Evolutionary conservation across 2,113 vertebrate species (phyloP).

Genomic region (Gallinago paraguaiae): DNA sequence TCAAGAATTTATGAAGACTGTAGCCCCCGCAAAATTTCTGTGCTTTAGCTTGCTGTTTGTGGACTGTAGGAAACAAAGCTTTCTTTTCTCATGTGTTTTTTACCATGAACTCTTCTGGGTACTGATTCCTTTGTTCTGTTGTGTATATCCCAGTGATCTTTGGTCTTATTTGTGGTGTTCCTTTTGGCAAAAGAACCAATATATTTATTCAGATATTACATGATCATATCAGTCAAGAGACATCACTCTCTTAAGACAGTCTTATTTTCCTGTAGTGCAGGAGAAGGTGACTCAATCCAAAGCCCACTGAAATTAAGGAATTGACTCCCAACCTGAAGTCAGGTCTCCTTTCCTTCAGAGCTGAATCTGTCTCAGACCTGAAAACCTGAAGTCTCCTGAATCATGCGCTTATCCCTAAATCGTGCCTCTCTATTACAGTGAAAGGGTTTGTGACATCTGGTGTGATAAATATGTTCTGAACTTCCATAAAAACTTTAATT

Average conservation of each 20-base stretch:
- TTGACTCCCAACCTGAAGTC: neutral
- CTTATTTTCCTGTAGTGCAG: neutral
- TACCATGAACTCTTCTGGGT: neutral
- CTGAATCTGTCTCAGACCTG: neutral
- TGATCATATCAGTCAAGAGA: neutral
- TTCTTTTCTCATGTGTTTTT: neutral
- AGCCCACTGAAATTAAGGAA: neutral
- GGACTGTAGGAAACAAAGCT: neutral
- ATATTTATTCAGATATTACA: neutral
- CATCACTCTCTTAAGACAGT: neutral
- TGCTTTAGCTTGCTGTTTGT: neutral
- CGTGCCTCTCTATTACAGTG: neutral
- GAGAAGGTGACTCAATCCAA: neutral
- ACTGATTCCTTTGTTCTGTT: neutral
- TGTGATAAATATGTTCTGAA: neutral
- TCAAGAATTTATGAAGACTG: fast-evolving
- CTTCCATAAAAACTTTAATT: neutral
- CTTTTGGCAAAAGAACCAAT: neutral
- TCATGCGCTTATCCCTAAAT: neutral
- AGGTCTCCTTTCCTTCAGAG: neutral
- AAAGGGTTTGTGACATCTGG: neutral
- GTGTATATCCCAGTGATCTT: neutral
- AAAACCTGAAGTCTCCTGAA: neutral
- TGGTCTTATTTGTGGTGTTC: neutral
- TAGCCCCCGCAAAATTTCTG: neutral